Conservation (phyloP, 2,797 vertebrate genomes). For the Coccyzus lansbergi region DNA sequence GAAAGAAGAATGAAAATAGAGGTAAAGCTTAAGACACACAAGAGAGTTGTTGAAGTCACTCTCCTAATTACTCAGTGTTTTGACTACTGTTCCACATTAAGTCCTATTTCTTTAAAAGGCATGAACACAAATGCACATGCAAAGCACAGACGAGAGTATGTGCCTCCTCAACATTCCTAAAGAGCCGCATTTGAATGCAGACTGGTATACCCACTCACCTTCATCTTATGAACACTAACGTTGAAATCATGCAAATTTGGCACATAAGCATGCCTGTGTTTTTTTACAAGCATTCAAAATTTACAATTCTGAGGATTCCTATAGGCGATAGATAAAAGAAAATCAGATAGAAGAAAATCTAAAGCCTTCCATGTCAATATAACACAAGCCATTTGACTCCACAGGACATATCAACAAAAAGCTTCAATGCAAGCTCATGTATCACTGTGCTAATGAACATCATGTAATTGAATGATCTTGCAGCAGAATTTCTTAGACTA, state of each 20-base stretch:
- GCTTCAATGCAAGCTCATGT: neutral
- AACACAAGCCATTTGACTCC: neutral
- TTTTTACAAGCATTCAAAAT: neutral
- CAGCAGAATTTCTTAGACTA: neutral
- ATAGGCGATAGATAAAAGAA: neutral
- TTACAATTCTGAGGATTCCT: neutral
- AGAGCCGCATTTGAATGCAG: neutral
- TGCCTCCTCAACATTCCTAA: neutral
- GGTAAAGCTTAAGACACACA: neutral
- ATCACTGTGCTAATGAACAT: neutral
- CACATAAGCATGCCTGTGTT: neutral
- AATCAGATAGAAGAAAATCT: neutral
- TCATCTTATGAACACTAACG: neutral
- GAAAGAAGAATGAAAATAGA: neutral
- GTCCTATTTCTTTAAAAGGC: neutral
- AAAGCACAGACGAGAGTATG: neutral
- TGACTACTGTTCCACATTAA: neutral
- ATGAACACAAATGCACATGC: neutral
- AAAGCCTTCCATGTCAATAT: neutral
- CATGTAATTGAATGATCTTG: neutral
- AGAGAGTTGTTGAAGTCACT: neutral
- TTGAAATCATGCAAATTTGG: neutral
- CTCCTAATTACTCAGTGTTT: constrained; percentile 3
- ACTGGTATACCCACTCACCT: neutral
- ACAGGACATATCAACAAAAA: neutral